Conservation (phyloP, 2,113 vertebrate genomes). For the Grallaria varia region DNA sequence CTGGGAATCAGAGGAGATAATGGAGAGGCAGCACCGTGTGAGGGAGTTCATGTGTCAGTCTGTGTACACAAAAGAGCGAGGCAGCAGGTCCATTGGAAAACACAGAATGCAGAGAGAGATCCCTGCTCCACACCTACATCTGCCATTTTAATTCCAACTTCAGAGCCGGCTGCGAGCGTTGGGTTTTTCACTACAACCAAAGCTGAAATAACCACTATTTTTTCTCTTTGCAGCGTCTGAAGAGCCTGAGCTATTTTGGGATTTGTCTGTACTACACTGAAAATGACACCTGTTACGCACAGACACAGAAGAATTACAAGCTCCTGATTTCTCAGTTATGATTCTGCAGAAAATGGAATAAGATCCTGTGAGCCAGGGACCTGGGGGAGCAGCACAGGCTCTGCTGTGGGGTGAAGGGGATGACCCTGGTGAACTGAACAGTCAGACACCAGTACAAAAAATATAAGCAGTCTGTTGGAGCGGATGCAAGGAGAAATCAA, state of each 20-base stretch:
- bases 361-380: not conserved
- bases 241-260: constrained; percentile 68
- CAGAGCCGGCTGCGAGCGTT: constrained; percentile 13
- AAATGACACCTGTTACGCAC: constrained; percentile 70
- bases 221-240: constrained; percentile 37
- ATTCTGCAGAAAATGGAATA: not conserved
- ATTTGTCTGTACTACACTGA: constrained; percentile 69
- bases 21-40: not conserved
- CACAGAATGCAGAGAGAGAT: not conserved
- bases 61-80: not conserved
- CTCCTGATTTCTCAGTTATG: not conserved
- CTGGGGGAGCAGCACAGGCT: not conserved
- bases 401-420: not conserved
- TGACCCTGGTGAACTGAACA: not conserved
- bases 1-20: not conserved
- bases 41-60: not conserved
- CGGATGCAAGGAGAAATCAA: constrained; percentile 29
- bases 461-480: not conserved
- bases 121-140: not conserved
- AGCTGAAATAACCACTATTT: constrained; percentile 60
- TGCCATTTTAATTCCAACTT: constrained; percentile 47
- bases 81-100: not conserved
- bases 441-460: not conserved
- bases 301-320: constrained; percentile 33
- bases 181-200: constrained; percentile 54